A percentile compares a stretch with the other conserved stretches of the same genome.
These are phyloP conservation scores for Melieria omissa DNA, from an alignment of 2,888 invertebrate genomes.

Conservation along the genomic window DNA sequence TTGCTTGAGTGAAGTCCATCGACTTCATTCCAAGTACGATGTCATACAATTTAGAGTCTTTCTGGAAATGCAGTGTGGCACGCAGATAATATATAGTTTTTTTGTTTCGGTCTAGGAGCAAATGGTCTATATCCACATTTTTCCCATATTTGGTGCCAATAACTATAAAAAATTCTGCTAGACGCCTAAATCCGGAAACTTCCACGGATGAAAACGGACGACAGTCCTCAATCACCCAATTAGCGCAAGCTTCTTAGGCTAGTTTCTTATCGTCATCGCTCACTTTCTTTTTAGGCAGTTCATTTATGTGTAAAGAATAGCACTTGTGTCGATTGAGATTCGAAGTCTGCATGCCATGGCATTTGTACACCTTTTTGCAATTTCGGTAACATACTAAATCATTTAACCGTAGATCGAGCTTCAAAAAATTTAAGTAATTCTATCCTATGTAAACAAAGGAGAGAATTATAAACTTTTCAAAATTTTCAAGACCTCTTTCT, in stretches of 20 bases:
- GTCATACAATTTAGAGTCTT: background rate
- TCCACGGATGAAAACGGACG: background rate
- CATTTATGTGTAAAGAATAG: background rate
- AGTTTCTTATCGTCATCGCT: background rate
- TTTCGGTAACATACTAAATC: background rate
- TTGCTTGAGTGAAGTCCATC: constrained; percentile 8
- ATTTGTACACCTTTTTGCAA: background rate
- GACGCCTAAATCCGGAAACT: background rate
- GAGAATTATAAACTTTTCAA: too few relatives aligned
- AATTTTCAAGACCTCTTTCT: too few relatives aligned
- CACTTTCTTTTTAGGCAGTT: background rate
- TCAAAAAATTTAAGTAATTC: too few relatives aligned
- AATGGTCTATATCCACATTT: background rate
- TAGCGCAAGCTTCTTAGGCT: background rate
- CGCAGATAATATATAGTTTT: background rate
- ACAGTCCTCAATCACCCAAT: constrained; percentile 1
- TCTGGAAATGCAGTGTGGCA: too few relatives aligned
- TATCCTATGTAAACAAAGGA: too few relatives aligned
- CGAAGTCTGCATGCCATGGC: constrained; percentile 8
- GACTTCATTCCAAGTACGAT: constrained; percentile 11
- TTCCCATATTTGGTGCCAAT: constrained; percentile 6
- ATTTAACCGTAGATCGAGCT: too few relatives aligned
- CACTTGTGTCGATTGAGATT: background rate
- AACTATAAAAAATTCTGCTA: constrained; percentile 7
- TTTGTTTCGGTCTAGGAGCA: background rate